Evolutionary conservation across 2,113 vertebrate genomes (phyloP).

Genomic region (Blennius ocellaris): DNA sequence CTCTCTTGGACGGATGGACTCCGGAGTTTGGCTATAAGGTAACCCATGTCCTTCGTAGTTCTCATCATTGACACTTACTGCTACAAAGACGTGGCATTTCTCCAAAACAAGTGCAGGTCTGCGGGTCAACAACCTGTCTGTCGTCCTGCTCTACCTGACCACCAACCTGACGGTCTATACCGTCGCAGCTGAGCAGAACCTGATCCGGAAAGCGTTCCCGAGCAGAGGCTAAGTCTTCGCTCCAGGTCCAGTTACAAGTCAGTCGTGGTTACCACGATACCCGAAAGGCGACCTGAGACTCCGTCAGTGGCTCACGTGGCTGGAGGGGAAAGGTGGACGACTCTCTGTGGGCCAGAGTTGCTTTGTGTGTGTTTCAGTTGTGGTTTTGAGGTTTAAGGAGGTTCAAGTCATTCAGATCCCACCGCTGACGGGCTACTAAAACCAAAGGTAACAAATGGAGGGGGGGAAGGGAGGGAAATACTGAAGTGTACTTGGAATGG

Average conservation of each 20-base stretch:
- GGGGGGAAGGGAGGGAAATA: no score
- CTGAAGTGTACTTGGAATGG: no score
- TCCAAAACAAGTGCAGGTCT: background rate
- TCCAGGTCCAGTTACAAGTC: constrained; percentile 48
- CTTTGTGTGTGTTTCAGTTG: background rate
- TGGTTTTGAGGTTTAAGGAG: no score
- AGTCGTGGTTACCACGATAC: constrained; percentile 51
- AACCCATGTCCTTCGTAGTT: constrained; percentile 18
- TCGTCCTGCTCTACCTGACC: background rate
- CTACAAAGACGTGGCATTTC: background rate
- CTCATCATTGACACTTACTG: background rate
- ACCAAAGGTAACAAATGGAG: no score
- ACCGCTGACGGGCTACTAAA: no score
- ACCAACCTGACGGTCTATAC: background rate
- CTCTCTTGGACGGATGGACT: background rate
- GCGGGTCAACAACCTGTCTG: background rate
- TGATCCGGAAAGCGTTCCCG: constrained; percentile 22
- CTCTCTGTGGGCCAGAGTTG: no score
- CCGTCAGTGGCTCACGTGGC: background rate
- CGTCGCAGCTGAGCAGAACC: constrained; percentile 13
- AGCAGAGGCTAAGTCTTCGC: background rate
- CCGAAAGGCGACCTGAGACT: background rate
- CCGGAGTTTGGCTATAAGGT: background rate
- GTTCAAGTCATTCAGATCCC: no score
- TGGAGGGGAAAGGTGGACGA: background rate